These are phyloP conservation scores for Beroe ovata DNA, from an alignment of 37 sponge, comb jelly and placozoan species.

Conservation along the genomic window DNA sequence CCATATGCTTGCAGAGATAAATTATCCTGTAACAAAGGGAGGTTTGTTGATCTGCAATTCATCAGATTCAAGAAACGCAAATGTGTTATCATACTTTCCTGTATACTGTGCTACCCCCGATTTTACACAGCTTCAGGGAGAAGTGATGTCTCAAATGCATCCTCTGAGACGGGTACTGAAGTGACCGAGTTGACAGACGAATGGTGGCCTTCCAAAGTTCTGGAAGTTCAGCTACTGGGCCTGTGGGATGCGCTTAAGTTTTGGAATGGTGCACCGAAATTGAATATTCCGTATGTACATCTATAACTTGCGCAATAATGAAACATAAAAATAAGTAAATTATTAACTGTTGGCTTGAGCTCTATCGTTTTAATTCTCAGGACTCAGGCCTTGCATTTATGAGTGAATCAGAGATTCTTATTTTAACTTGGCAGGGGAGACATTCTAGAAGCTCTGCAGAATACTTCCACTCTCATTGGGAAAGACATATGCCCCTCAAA, in stretches of 20 bases:
- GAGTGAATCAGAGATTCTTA: too few relatives aligned
- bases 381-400: too few relatives aligned
- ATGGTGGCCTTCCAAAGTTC: background rate
- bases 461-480: background rate
- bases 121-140: background rate
- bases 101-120: too few relatives aligned
- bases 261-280: conserved; percentile 30
- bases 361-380: too few relatives aligned
- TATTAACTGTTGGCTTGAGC: too few relatives aligned
- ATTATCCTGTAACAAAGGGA: too few relatives aligned
- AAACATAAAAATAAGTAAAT: too few relatives aligned
- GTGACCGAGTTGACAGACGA: background rate
- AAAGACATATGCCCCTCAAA: conserved; percentile 38
- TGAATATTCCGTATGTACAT: conserved; percentile 2
- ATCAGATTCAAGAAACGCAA: too few relatives aligned
- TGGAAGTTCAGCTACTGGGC: background rate
- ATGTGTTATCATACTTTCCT: too few relatives aligned
- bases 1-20: background rate
- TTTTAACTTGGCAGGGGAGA: background rate
- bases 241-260: background rate
- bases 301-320: too few relatives aligned
- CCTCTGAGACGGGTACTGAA: background rate
- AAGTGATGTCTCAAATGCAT: background rate
- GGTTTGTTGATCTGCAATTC: too few relatives aligned
- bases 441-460: background rate